Base-by-base conservation (phyloP, 2,113 vertebrate genomes). In the Montifringilla adamsi region DNA sequence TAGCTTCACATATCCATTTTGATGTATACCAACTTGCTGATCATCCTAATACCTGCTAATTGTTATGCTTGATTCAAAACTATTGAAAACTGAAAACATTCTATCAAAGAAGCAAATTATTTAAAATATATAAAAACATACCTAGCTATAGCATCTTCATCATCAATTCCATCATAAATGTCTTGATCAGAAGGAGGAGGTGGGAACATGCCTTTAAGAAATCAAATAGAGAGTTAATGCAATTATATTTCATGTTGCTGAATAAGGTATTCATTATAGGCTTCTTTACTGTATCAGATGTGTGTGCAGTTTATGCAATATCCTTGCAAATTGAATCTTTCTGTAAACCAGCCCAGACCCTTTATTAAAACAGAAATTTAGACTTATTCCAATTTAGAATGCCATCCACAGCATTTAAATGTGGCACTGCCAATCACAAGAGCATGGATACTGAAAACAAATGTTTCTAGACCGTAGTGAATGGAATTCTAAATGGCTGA, bases 141-240 rank as follows among this genome's bases (percentile, higher is more conserved):
- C 99, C 97, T 97, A 68, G 97, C 64, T n/a, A 84, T 95, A 69
- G 90, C 52, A 15, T 97, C 97, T 64, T 98, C 96, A 31, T 99
- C 98, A 13, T 98, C 97, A 68, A 99, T 86, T 22, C 98, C 99
- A 73, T 99, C 98, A 67, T 99, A 99, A 89, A 99, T 98, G 23
- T 99, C 99, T 77, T 98, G 98, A 17, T 96, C 97, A 5, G 97
- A 95, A 46, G 98, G 97, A 53, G 98, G 98, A 31, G 98, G 97
- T 7, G 98, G 98, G 19, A 99, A 97, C 41, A 96, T 67, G 15
- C 97, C 98, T 99, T 95, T 37, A 94, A 97, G 10, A 94, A 55
- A 94, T 82, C 28, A 88, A 90, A 86, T 56, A 92, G 26, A 74
- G n/a, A 89, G 82, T 91, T 87, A 94, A 55, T 91, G 14, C 21